Conservation (phyloP, 2,113 vertebrate genomes). For the Mystacornis crossleyi region DNA sequence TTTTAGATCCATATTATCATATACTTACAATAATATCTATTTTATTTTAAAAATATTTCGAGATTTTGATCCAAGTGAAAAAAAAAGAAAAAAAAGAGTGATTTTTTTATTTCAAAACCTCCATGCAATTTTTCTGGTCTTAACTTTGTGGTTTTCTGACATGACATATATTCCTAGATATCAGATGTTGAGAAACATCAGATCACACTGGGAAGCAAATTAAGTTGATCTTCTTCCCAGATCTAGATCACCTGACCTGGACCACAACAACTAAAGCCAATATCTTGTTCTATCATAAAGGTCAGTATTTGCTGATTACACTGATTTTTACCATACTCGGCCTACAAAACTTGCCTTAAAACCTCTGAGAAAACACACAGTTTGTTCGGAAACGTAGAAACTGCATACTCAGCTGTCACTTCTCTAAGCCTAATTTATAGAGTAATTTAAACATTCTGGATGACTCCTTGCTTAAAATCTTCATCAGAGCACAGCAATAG, state of each 20-base stretch:
- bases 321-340: neutral
- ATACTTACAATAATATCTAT: neutral
- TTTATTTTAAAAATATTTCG: neutral
- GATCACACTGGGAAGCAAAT: neutral
- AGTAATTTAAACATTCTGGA: neutral
- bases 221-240: neutral
- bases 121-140: neutral
- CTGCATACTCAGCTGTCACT: neutral
- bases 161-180: neutral
- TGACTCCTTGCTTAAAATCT: neutral
- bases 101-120: neutral
- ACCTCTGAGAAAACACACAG: neutral
- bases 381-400: neutral
- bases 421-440: neutral
- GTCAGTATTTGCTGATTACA: neutral
- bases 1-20: neutral
- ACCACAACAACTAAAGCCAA: neutral
- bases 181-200: neutral
- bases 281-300: neutral
- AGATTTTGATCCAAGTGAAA: neutral
- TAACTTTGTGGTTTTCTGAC: neutral
- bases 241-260: neutral
- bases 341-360: neutral
- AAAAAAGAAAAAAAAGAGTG: rapidly evolving
- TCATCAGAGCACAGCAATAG: neutral